A percentile compares a stretch with the other conserved stretches of the same genome.
Conservation (phyloP, 2,113 vertebrate species). For the Mirounga angustirostris region DNA sequence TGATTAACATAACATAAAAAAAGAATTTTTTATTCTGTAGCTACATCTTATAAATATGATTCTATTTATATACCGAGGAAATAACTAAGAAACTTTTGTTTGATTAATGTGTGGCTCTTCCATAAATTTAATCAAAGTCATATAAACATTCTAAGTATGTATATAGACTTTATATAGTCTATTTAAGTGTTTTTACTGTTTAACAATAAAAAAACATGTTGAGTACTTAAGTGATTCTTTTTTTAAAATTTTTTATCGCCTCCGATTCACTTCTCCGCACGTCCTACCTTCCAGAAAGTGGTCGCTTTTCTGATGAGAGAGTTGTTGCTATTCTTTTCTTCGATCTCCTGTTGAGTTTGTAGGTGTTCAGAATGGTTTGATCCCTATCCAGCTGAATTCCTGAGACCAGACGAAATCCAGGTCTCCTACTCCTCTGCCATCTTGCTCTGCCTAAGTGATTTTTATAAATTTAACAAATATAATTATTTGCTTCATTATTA, state of each 20-base stretch:
- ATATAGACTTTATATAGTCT: neutral
- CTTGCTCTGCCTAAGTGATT: neutral
- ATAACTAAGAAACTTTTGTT: neutral
- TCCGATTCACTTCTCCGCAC: no score
- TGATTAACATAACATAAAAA: neutral
- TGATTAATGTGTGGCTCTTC: neutral
- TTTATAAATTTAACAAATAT: neutral
- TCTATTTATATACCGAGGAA: neutral
- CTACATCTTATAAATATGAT: neutral
- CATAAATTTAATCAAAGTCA: neutral
- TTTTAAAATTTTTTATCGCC: no score
- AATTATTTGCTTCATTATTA: neutral
- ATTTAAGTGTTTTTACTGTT: neutral
- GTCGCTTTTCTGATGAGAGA: no score
- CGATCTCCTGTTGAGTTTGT: no score
- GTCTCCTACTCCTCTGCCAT: no score
- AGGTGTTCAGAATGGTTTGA: no score
- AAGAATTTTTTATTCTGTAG: neutral
- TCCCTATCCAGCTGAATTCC: no score
- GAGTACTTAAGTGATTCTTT: neutral
- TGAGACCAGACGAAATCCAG: no score
- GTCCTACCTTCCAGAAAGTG: no score
- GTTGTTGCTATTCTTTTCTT: no score
- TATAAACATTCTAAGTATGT: neutral
- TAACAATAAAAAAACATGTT: neutral